A percentile compares a stretch with the other conserved stretches of the same genome.
Conservation (phyloP, 2,888 invertebrate species). For the Thymelicus lineola region DNA sequence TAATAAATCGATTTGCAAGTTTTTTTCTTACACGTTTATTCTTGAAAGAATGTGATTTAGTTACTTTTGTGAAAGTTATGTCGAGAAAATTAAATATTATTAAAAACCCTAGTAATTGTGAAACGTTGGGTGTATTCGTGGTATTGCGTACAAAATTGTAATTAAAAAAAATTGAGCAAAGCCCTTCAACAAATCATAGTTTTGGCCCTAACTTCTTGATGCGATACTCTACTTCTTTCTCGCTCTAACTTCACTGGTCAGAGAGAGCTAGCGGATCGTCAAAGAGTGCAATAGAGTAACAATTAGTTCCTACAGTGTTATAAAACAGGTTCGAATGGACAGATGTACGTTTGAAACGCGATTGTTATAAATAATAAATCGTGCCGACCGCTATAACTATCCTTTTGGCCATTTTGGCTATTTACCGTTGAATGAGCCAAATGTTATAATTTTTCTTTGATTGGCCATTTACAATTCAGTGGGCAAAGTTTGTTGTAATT, state of each 20-base stretch:
- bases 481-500: conserved; percentile 2
- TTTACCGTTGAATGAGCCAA: not conserved
- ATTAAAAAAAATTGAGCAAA: conserved; percentile 5
- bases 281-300: conserved; percentile 46
- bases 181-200: not conserved
- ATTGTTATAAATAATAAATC: conserved; percentile 20
- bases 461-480: conserved; percentile 11
- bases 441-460: not conserved
- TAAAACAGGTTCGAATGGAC: conserved; percentile 8
- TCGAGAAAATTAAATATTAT: not conserved
- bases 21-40: not conserved
- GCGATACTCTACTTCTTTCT: conserved; percentile 19
- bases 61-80: conserved; percentile 2
- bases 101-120: not conserved
- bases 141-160: not conserved
- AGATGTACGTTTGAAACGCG: conserved; percentile 30
- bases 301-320: conserved; percentile 42
- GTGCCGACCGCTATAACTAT: not conserved
- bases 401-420: not conserved
- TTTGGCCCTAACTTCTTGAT: conserved; percentile 8
- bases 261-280: conserved; percentile 39
- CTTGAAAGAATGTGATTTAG: not conserved
- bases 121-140: conserved; percentile 14
- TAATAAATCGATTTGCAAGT: not conserved
- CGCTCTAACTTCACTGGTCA: conserved; percentile 27